Conservation (phyloP, 2,888 invertebrate genomes). For the Xestia c-nigrum region DNA sequence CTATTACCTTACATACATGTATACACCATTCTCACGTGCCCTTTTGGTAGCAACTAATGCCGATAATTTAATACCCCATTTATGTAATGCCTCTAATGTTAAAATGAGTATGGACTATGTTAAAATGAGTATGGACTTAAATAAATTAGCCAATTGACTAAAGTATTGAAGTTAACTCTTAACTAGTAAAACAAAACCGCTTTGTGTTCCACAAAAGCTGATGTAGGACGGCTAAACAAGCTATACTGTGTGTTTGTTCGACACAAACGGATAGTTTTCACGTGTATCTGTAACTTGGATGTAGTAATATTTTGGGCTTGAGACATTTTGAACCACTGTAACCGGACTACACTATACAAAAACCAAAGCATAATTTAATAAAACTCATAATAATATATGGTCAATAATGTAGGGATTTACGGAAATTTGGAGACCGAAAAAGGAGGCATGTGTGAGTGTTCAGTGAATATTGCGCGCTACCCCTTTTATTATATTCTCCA, state of each 20-base stretch:
- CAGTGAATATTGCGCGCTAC: not conserved
- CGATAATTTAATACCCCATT: not conserved
- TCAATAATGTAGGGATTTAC: not conserved
- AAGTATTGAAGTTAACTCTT: constrained; percentile 16
- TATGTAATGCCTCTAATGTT: not conserved
- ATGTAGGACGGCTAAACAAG: constrained; percentile 51
- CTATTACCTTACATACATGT: not conserved
- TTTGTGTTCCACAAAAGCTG: constrained; percentile 45
- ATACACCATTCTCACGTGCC: not conserved
- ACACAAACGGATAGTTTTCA: constrained; percentile 46
- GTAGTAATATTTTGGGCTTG: not conserved
- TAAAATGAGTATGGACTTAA: constrained; percentile 3
- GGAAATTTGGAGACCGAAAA: not conserved
- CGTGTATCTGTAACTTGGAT: constrained; percentile 23
- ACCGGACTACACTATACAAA: not conserved
- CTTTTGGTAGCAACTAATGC: constrained; percentile 6
- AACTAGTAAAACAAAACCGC: constrained; percentile 37
- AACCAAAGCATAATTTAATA: not conserved
- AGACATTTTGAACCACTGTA: constrained; percentile 1
- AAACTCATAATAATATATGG: not conserved
- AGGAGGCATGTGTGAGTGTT: not conserved
- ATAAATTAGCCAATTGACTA: constrained; percentile 28
- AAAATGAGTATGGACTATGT: not conserved
- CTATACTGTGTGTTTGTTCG: constrained; percentile 42
- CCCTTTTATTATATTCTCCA: not conserved